These are phyloP conservation scores for Alaudala cheleensis DNA, from an alignment of 2,113 vertebrate genomes.

Conservation along the genomic window DNA sequence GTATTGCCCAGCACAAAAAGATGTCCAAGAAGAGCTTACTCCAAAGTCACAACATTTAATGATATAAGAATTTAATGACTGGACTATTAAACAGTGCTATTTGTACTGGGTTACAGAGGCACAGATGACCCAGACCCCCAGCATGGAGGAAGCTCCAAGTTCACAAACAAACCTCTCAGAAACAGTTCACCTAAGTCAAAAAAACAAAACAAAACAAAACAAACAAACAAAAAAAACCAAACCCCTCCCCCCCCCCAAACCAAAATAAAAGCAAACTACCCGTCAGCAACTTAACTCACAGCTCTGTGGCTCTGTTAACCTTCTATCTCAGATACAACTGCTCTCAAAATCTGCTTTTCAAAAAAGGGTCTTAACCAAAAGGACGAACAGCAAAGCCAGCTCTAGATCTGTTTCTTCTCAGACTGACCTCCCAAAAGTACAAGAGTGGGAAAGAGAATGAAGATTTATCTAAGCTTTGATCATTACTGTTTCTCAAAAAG, in stretches of 20 bases:
- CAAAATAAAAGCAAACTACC: no score
- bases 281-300: not conserved
- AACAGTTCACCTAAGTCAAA: not conserved
- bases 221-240: not conserved
- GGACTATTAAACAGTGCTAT: not conserved
- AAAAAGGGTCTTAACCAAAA: not conserved
- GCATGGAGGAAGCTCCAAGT: not conserved
- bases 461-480: not conserved
- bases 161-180: not conserved
- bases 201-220: no score
- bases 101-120: not conserved
- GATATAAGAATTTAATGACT: not conserved
- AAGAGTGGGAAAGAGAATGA: not conserved
- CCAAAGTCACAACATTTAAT: not conserved
- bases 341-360: not conserved
- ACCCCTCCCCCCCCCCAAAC: no score
- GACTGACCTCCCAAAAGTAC: not conserved
- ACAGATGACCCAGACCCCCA: not conserved
- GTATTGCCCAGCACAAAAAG: slow-evolving; percentile 15
- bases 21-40: not conserved
- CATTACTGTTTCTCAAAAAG: not conserved
- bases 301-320: not conserved
- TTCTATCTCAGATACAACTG: not conserved
- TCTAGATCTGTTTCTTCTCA: not conserved
- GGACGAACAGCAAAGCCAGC: not conserved